Evolutionary conservation across 2,888 invertebrate genomes (phyloP), one percentile per base, ranked within the genome.

Genomic region (Branchellion lobata): DNA sequence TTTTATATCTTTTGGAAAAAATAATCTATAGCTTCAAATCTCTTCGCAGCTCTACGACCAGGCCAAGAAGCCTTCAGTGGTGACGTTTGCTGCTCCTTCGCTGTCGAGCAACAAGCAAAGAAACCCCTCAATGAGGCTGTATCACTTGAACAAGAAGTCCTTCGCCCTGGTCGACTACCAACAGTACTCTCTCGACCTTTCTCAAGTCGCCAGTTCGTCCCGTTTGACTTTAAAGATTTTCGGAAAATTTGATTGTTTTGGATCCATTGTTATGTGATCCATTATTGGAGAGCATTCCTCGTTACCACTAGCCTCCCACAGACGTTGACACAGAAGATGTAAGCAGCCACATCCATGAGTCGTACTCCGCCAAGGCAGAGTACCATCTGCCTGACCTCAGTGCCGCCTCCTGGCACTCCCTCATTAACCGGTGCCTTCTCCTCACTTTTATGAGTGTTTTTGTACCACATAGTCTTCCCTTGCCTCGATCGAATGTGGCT

Each of bases 131-230:
- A 75, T 81, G 72, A 36, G 82, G 2, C n/a, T 82, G 14, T 82
- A 68, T 79, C 75, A 81, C 40, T 80, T 84, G 53, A 83, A 84
- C 68, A 47, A 78, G 3, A 79, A 78, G 14, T 82, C 81, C 24
- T 83, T 79, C 57, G 24, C 81, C n/a, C 81, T 84, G 0, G 47
- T 83, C 11, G 84, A 84, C 77, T 84, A 84, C 75, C 82, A 83
- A 3, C 84, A 84, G 78, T 84, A 83, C 73, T 82, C 80, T 73
- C 61, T 84, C 11, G 80, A 83, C 80, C 33, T 83, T 11, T 34
- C 47, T 21, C 24, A 65, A 36, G 18, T 77, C 11, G 53, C 27
- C 3, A 34, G 77, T 77, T 21, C n/a, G 65, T 73, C 36, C 11
- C 21, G 1, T 47, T n/a, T n/a, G n/a, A n/a, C n/a, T n/a, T n/a